These are phyloP conservation scores for Cerastis leucographa DNA, from an alignment of 2,888 invertebrate genomes.

Conservation along the genomic window DNA sequence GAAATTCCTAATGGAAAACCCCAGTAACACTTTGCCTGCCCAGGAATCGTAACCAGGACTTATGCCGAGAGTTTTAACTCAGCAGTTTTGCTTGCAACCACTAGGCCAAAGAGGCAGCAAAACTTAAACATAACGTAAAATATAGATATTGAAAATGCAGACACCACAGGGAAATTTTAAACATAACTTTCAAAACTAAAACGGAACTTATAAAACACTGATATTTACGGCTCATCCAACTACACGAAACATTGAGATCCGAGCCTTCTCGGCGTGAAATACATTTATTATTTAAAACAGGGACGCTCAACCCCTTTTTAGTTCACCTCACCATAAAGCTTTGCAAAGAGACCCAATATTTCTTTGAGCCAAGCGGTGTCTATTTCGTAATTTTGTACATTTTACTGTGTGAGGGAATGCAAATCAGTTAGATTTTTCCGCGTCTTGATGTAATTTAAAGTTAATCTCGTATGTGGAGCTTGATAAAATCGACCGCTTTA, in stretches of 20 bases:
- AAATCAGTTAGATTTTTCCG: slow-evolving; percentile 38
- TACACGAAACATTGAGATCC: slow-evolving; percentile 29
- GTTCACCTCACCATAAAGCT: slow-evolving; percentile 42
- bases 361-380: slow-evolving; percentile 25
- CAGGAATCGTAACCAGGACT: neutral
- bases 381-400: slow-evolving; percentile 32
- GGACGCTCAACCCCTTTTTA: slow-evolving; percentile 44
- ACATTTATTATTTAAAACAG: slow-evolving; percentile 63
- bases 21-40: neutral
- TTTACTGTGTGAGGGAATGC: slow-evolving; percentile 13
- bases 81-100: no score
- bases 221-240: slow-evolving; percentile 18
- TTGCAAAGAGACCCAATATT: slow-evolving; percentile 52
- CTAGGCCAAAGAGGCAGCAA: neutral
- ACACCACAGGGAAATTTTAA: neutral
- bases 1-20: neutral
- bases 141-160: no score
- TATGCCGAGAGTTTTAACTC: no score
- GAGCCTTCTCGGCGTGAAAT: slow-evolving; percentile 34
- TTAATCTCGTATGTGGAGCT: neutral
- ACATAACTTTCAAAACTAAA: slow-evolving; percentile 23
- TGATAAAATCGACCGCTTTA: neutral
- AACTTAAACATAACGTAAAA: neutral
- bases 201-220: slow-evolving; percentile 1
- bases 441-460: slow-evolving; percentile 4